Percentiles rank a stretch among this genome's conserved stretches.
Conservation (phyloP, 2,113 vertebrate species). For the Chauna torquata region DNA sequence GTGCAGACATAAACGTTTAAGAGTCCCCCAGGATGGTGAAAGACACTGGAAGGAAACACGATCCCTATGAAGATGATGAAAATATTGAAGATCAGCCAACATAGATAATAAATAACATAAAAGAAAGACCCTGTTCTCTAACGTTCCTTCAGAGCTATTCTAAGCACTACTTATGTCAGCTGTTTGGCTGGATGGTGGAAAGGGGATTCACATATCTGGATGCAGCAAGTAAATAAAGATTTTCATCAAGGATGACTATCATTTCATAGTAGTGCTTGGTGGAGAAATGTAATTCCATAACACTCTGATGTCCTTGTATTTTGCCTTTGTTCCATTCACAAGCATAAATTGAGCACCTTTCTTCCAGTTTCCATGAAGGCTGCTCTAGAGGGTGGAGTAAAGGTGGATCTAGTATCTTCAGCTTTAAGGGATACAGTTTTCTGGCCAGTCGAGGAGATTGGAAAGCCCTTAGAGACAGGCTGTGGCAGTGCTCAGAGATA, state of each 20-base stretch:
- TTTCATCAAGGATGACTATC: neutral
- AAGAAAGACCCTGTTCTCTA: conserved; percentile 38
- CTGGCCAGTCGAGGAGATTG: neutral
- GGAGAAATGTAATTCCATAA: neutral
- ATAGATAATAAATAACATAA: conserved; percentile 65
- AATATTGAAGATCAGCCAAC: conserved; percentile 61
- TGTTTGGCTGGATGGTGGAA: neutral
- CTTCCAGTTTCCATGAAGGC: neutral
- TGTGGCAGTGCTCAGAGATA: neutral
- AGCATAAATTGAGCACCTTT: neutral
- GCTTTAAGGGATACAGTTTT: neutral
- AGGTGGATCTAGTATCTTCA: neutral
- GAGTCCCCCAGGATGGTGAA: conserved; percentile 41
- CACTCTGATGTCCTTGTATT: neutral
- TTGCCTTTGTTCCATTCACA: neutral
- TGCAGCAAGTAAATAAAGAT: neutral
- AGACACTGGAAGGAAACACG: conserved; percentile 58
- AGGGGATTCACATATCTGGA: neutral
- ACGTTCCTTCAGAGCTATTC: conserved; percentile 50
- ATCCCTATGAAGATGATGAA: conserved; percentile 69
- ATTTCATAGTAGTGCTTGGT: neutral
- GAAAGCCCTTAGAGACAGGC: neutral
- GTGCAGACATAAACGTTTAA: conserved; percentile 43
- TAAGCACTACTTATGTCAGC: conserved; percentile 19
- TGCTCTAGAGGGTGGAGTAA: neutral